These are phyloP conservation scores for Caenorhabditis sulstoni DNA, from an alignment of 2,888 invertebrate species.

Conservation along the genomic window DNA sequence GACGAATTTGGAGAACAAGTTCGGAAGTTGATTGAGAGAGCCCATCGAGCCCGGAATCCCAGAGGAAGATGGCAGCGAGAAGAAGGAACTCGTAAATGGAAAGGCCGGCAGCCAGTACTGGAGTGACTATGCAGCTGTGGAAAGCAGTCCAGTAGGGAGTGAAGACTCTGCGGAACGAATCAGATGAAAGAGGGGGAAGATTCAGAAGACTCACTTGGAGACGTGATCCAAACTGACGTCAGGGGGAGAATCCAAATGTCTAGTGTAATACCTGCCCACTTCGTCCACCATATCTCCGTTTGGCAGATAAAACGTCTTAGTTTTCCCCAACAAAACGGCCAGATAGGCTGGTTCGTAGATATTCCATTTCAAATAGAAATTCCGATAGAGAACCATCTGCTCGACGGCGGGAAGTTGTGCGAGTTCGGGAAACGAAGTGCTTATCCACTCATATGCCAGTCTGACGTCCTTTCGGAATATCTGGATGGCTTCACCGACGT, in stretches of 20 bases:
- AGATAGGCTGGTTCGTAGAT: too few relatives aligned
- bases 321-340: too few relatives aligned
- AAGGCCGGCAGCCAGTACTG: not conserved
- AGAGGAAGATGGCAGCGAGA: not conserved
- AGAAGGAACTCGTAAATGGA: slow-evolving; percentile 1
- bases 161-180: not conserved
- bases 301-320: too few relatives aligned
- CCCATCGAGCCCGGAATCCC: not conserved
- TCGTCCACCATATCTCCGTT: too few relatives aligned
- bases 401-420: too few relatives aligned
- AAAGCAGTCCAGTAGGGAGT: not conserved
- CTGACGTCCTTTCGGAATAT: not conserved
- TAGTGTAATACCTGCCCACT: not conserved
- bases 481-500: not conserved
- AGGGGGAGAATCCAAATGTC: not conserved
- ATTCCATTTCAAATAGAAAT: not conserved
- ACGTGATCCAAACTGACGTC: not conserved
- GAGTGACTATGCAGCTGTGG: not conserved
- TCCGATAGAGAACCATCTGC: not conserved
- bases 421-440: too few relatives aligned
- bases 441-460: not conserved
- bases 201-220: not conserved
- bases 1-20: not conserved
- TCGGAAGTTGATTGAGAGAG: not conserved
- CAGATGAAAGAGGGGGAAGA: not conserved